phyloP scores from a whole-genome alignment of 2,888 invertebrate genomes.

The Dicranocentrus wangi region DNA sequence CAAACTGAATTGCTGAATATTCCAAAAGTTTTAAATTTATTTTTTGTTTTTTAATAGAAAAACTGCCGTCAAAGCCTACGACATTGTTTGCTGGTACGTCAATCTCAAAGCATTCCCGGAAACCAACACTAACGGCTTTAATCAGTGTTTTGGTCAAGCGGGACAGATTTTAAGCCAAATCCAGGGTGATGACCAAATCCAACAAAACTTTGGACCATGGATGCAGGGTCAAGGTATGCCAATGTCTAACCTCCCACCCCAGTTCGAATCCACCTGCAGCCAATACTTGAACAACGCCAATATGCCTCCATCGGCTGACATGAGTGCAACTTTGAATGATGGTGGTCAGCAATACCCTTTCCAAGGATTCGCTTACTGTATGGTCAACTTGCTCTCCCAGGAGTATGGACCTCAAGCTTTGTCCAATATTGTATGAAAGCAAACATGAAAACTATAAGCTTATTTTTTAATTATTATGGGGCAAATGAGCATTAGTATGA shows the following conservation, averaged over 20 bases:
- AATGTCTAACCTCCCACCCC: not conserved
- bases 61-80: constrained; percentile 11
- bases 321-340: constrained; percentile 49
- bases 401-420: constrained; percentile 27
- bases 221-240: not conserved
- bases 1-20: not conserved
- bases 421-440: not conserved
- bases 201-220: constrained; percentile 15
- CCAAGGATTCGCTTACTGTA: constrained; percentile 42
- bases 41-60: not conserved
- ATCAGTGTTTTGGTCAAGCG: not conserved
- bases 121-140: constrained; percentile 14
- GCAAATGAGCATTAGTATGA: not conserved
- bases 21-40: not conserved
- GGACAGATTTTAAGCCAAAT: not conserved
- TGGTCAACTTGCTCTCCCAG: constrained; percentile 15
- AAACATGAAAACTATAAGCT: not conserved
- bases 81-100: constrained; percentile 36
- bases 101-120: constrained; percentile 28
- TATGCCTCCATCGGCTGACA: constrained; percentile 6
- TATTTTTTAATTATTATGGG: not conserved
- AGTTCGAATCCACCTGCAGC: not conserved
- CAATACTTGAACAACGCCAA: constrained; percentile 9
- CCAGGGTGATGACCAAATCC: not conserved
- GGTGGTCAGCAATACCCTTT: constrained; percentile 31